Evolutionary conservation across 2,888 invertebrate genomes (phyloP).

Genomic region (Chalcis sispes): DNA sequence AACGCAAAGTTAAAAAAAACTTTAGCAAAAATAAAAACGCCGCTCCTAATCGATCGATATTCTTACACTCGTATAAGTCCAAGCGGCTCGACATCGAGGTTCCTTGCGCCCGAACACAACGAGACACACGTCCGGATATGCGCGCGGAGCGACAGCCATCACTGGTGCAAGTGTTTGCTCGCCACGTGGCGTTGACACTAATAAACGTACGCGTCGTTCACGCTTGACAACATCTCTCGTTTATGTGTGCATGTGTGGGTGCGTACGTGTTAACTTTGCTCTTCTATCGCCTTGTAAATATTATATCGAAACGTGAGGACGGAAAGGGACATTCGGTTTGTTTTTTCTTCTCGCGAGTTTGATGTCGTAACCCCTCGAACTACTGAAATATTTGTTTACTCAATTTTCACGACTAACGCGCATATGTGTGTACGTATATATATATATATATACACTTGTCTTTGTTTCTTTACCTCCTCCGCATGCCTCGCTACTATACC

Average conservation of each 20-base stretch:
- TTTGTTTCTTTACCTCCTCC: too few relatives aligned
- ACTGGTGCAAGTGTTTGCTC: slow-evolving; percentile 7
- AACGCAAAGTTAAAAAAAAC: too few relatives aligned
- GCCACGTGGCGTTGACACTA: slow-evolving; percentile 47
- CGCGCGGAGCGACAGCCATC: neutral
- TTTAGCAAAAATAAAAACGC: too few relatives aligned
- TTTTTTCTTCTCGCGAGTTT: slow-evolving; percentile 7
- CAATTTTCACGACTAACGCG: neutral
- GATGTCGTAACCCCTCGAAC: neutral
- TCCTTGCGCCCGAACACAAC: neutral
- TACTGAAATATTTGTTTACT: slow-evolving; percentile 33
- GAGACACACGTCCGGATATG: too few relatives aligned
- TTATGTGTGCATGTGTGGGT: neutral
- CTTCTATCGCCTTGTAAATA: slow-evolving; percentile 36
- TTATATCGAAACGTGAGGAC: slow-evolving; percentile 30
- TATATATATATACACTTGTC: too few relatives aligned
- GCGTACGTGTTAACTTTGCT: slow-evolving; percentile 5
- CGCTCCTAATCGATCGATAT: too few relatives aligned
- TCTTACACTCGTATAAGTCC: neutral
- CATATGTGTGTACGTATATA: neutral
- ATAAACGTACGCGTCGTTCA: slow-evolving; percentile 28
- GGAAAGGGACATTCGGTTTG: slow-evolving; percentile 35
- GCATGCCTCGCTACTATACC: too few relatives aligned
- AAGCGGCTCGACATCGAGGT: too few relatives aligned
- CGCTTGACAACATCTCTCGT: neutral